phyloP scores from a whole-genome alignment of 92 coral and sea anemone species.

The Hydrozoanthus gracilis region DNA sequence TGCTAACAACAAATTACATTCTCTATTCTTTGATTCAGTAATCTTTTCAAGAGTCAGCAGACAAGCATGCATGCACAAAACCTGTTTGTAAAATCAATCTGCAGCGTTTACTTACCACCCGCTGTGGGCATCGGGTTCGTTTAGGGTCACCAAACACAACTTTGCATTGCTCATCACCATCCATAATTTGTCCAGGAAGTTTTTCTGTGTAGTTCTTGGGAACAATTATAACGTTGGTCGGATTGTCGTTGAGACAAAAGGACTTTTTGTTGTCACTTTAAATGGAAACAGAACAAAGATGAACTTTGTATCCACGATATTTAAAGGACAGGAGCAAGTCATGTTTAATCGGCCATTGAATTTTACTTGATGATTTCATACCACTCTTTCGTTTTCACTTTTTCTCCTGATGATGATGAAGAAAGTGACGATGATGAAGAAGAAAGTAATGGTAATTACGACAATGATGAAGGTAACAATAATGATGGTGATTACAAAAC shows the following conservation, averaged over 20 bases:
- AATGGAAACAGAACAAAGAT: neutral
- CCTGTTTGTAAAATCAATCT: neutral
- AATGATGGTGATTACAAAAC: too few species aligned
- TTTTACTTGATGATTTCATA: neutral
- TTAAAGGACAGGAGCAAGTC: neutral
- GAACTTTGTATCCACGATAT: too few species aligned
- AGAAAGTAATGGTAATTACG: too few species aligned
- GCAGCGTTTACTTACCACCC: conserved; percentile 40
- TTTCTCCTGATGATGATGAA: neutral
- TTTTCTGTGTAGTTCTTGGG: conserved; percentile 73
- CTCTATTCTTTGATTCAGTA: too few species aligned
- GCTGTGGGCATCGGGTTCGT: conserved; percentile 65
- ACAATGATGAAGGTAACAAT: too few species aligned
- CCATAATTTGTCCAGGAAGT: conserved; percentile 85
- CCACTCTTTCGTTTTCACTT: neutral
- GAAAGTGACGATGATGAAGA: too few species aligned
- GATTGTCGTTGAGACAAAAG: conserved; percentile 81
- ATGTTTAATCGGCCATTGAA: neutral
- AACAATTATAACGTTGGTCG: conserved; percentile 53
- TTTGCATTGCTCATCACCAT: conserved; percentile 83
- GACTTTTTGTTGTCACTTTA: conserved; percentile 64
- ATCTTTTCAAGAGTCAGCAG: too few species aligned
- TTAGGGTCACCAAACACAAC: conserved; percentile 46
- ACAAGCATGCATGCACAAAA: neutral
- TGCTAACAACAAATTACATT: neutral